Evolutionary conservation across 2,797 vertebrate species (phyloP).

Genomic region (Clarias laeviceps): DNA sequence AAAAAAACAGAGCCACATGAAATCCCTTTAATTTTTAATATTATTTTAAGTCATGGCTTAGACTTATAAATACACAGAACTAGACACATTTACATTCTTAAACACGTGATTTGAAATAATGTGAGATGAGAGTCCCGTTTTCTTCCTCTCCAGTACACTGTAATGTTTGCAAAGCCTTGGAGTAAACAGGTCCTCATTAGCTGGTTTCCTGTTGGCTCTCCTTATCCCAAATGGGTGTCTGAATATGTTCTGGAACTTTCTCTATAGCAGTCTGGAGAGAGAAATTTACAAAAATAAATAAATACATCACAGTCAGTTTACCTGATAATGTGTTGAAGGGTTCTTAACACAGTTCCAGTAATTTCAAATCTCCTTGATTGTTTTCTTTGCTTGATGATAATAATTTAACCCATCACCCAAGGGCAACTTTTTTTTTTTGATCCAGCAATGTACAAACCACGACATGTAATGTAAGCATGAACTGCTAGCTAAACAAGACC

Average conservation of each 20-base stretch:
- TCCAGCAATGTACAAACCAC: too few species aligned
- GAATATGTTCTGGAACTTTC: slow-evolving; percentile 89
- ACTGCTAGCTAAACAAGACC: background rate
- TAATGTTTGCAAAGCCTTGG: too few species aligned
- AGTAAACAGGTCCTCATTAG: slow-evolving; percentile 60
- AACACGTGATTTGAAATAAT: background rate
- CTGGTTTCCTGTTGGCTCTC: slow-evolving; percentile 65
- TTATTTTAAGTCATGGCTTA: background rate
- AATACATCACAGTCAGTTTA: background rate
- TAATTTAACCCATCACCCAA: too few species aligned
- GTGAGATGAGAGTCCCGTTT: background rate
- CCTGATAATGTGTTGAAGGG: too few species aligned
- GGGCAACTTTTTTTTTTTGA: too few species aligned
- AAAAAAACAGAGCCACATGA: too few species aligned
- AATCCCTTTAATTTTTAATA: background rate
- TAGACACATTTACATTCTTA: background rate
- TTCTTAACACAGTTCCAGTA: too few species aligned
- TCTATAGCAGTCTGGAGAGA: slow-evolving; percentile 81
- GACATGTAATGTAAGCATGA: too few species aligned
- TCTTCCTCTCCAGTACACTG: background rate
- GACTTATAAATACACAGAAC: slow-evolving; percentile 11
- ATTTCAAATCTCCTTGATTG: too few species aligned
- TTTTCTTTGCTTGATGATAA: too few species aligned
- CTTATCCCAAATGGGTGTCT: slow-evolving; percentile 82
- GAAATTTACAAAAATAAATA: background rate